Conservation (phyloP, 2,797 vertebrate genomes). For the Mormyrus proboscirostris region DNA sequence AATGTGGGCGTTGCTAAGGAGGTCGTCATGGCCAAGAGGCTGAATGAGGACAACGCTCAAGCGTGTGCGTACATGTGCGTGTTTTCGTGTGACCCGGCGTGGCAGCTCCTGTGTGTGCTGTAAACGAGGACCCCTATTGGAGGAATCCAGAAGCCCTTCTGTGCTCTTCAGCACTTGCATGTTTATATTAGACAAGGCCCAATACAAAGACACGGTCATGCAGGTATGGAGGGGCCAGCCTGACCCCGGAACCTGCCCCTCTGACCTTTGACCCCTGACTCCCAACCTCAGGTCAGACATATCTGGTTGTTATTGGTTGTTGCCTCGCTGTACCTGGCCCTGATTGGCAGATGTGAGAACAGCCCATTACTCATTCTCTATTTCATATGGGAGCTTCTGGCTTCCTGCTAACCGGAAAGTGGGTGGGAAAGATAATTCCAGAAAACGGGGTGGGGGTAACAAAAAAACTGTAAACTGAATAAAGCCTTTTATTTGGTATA, state of each 20-base stretch:
- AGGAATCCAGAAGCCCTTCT: background rate
- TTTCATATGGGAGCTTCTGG: slow-evolving; percentile 55
- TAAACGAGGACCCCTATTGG: background rate
- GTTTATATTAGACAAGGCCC: background rate
- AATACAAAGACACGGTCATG: background rate
- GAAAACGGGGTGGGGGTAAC: slow-evolving; percentile 36
- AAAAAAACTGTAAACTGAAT: slow-evolving; percentile 59
- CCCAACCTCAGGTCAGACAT: background rate
- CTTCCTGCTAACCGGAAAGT: slow-evolving; percentile 43
- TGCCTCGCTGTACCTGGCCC: background rate
- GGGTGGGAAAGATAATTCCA: slow-evolving; percentile 67
- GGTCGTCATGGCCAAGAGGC: slow-evolving; percentile 35
- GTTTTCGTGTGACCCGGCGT: background rate
- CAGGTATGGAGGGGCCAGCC: background rate
- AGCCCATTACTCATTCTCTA: slow-evolving; percentile 43
- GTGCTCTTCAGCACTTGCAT: background rate
- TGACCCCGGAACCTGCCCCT: background rate
- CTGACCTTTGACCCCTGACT: background rate
- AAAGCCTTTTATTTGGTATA: slow-evolving; percentile 70
- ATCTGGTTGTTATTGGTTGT: too few species aligned
- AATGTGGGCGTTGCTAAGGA: slow-evolving; percentile 46
- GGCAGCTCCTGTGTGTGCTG: background rate
- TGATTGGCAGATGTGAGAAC: background rate
- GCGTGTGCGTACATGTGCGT: background rate
- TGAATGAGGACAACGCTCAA: slow-evolving; percentile 19